A percentile compares a stretch with the other conserved stretches of the same genome.
These are phyloP conservation scores for Champsocephalus esox DNA, from an alignment of 2,797 vertebrate species.

Conservation along the genomic window DNA sequence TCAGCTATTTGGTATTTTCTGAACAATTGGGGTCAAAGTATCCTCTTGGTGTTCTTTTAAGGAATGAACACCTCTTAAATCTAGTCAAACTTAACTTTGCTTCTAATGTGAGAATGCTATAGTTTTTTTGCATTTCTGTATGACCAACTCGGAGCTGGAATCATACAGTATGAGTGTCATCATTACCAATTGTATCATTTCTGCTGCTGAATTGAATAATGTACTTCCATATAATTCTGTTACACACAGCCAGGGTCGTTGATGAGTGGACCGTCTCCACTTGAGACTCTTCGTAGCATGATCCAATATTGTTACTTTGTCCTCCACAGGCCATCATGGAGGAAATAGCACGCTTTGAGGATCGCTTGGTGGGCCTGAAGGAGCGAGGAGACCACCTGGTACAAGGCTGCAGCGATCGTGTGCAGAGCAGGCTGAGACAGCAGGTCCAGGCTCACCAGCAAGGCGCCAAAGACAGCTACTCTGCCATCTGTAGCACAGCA, in stretches of 20 bases:
- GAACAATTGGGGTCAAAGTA: not conserved
- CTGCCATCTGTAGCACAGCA: slow-evolving; percentile 96
- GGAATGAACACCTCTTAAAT: not conserved
- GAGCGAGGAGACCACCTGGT: slow-evolving; percentile 90
- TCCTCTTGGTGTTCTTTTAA: not conserved
- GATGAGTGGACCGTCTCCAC: slow-evolving; percentile 12
- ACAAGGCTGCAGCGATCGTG: slow-evolving; percentile 89
- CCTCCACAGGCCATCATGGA: slow-evolving; percentile 95
- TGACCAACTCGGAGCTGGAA: not conserved
- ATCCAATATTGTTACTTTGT: slow-evolving; percentile 39
- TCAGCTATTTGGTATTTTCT: not conserved
- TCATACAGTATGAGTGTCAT: not conserved
- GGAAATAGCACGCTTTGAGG: slow-evolving; percentile 96
- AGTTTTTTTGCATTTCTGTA: no score
- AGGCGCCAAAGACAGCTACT: slow-evolving; percentile 96
- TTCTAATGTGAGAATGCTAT: no score
- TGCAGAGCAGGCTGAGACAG: slow-evolving; percentile 92
- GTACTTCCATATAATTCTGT: not conserved
- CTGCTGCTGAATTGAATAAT: not conserved
- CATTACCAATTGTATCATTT: not conserved
- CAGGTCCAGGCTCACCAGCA: slow-evolving; percentile 93
- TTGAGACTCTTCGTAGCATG: slow-evolving; percentile 35
- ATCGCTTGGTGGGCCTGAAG: slow-evolving; percentile 89
- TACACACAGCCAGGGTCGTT: slow-evolving; percentile 15
- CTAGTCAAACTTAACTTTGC: not conserved